phyloP scores from a whole-genome alignment of 2,797 vertebrate species.

The Aplochiton taeniatus region DNA sequence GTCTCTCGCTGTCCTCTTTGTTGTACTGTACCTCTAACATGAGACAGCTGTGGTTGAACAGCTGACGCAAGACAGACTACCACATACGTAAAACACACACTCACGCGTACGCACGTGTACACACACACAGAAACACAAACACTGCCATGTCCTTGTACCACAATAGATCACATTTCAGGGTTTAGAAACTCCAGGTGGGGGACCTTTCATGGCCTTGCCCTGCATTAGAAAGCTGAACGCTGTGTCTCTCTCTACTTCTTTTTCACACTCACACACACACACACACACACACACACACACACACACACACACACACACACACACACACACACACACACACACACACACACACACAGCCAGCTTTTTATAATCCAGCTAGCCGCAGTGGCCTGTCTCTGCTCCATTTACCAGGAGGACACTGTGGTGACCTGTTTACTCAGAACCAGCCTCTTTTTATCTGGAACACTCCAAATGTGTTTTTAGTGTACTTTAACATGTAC shows the following conservation, averaged over 20 bases:
- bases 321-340: too few species aligned
- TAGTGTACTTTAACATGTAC: too few species aligned
- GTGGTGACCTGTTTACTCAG: background rate
- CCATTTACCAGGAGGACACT: too few species aligned
- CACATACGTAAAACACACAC: background rate
- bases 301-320: background rate
- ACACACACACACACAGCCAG: too few species aligned
- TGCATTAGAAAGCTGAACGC: background rate
- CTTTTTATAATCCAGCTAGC: background rate
- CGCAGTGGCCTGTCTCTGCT: background rate
- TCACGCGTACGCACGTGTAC: background rate
- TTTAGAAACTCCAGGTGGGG: constrained; percentile 54
- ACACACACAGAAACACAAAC: constrained; percentile 12
- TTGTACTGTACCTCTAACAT: constrained; percentile 37
- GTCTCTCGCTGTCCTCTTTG: background rate
- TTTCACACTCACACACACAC: constrained; percentile 3
- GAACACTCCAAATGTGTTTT: too few species aligned
- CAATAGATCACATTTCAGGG: constrained; percentile 49
- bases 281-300: background rate
- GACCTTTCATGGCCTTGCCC: constrained; percentile 41
- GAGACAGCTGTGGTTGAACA: constrained; percentile 52
- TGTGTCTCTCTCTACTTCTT: background rate
- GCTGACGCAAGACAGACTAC: constrained; percentile 33
- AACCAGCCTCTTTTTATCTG: background rate
- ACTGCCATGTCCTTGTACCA: constrained; percentile 13